These are phyloP conservation scores for Labrus mixtus DNA, from an alignment of 2,113 vertebrate genomes.

Conservation along the genomic window DNA sequence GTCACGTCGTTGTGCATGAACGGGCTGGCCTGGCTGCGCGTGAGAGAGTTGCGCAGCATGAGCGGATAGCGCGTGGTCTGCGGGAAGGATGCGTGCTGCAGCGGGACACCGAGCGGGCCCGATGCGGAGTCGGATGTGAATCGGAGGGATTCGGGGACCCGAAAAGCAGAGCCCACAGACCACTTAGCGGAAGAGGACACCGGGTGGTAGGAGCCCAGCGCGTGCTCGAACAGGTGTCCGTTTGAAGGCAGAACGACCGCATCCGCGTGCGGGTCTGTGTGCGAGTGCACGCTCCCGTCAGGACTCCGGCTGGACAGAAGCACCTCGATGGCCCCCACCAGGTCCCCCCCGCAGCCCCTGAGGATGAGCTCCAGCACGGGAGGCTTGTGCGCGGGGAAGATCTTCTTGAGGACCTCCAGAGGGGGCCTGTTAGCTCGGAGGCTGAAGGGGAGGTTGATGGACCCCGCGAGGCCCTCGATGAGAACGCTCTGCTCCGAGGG, in stretches of 20 bases:
- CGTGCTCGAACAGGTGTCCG: slow-evolving; percentile 93
- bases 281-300: slow-evolving; percentile 54
- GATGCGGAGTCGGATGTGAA: slow-evolving; percentile 88
- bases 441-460: slow-evolving; percentile 92
- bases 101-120: slow-evolving; percentile 87
- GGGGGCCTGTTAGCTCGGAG: slow-evolving; percentile 94
- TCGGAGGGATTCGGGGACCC: slow-evolving; percentile 93
- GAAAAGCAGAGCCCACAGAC: slow-evolving; percentile 97
- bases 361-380: slow-evolving; percentile 96
- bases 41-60: slow-evolving; percentile 94
- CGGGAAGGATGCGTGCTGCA: slow-evolving; percentile 95
- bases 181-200: slow-evolving; percentile 94
- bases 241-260: slow-evolving; percentile 88
- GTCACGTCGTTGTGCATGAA: slow-evolving; percentile 95
- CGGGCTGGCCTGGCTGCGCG: slow-evolving; percentile 89
- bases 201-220: slow-evolving; percentile 92
- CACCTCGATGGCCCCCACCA: slow-evolving; percentile 96
- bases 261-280: slow-evolving; percentile 75
- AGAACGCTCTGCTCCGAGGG: slow-evolving; percentile 88
- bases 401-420: slow-evolving; percentile 95
- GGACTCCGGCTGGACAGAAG: slow-evolving; percentile 91
- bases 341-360: slow-evolving; percentile 93
- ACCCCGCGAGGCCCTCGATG: slow-evolving; percentile 92
- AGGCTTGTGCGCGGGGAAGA: slow-evolving; percentile 96
- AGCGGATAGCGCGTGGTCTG: slow-evolving; percentile 94